These are phyloP conservation scores for Drosophila kohkoa DNA, from an alignment of 1,140 invertebrate genomes.

Conservation along the genomic window DNA sequence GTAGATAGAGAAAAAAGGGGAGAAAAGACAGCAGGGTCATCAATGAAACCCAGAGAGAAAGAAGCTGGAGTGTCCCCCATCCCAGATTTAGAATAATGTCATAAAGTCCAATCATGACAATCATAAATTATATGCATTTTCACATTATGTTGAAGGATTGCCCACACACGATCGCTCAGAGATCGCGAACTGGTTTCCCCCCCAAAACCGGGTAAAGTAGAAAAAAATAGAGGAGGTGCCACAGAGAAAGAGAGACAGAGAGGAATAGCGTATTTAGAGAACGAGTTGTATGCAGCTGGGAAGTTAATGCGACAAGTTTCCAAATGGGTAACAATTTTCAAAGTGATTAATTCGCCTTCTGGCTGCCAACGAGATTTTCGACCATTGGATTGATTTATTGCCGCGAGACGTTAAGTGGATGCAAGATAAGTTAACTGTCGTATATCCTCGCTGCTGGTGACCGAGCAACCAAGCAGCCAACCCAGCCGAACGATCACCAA, in stretches of 20 bases:
- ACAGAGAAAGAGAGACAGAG: not conserved
- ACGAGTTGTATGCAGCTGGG: constrained; percentile 56
- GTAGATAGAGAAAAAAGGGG: not conserved
- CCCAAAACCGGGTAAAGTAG: not conserved
- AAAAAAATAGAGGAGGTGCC: not conserved
- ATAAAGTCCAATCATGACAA: constrained; percentile 49
- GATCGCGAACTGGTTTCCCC: constrained; percentile 43
- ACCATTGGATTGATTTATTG: constrained; percentile 83
- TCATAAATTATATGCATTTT: constrained; percentile 73
- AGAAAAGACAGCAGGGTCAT: not conserved
- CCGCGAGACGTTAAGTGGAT: constrained; percentile 83
- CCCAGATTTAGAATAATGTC: constrained; percentile 1
- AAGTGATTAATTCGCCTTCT: constrained; percentile 83
- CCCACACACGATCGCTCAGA: constrained; percentile 65
- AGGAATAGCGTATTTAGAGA: constrained; percentile 19
- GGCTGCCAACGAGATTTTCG: constrained; percentile 76
- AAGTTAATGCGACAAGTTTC: constrained; percentile 81
- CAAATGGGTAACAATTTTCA: constrained; percentile 83
- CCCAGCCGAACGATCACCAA: constrained; percentile 50
- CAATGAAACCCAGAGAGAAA: too few relatives aligned
- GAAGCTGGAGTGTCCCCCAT: not conserved
- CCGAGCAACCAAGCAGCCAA: constrained; percentile 33
- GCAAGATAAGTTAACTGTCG: constrained; percentile 84
- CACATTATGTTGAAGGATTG: constrained; percentile 76
- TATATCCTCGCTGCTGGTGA: constrained; percentile 81